Evolutionary conservation across 2,888 invertebrate species (phyloP).

Genomic region (Pyrgus malvae): DNA sequence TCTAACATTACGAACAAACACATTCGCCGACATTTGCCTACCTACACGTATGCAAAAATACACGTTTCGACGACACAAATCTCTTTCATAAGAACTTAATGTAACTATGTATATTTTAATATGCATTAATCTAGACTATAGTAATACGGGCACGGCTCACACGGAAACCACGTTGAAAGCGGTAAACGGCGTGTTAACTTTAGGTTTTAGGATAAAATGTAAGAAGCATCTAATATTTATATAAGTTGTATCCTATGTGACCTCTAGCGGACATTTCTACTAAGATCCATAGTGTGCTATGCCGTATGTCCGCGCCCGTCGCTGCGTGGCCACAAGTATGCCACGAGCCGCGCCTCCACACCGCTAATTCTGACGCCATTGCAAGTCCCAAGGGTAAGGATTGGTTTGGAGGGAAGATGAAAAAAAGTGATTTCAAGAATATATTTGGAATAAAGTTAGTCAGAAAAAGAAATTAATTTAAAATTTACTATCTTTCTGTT

Average conservation of each 20-base stretch:
- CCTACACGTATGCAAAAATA: slow-evolving; percentile 58
- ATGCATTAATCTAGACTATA: slow-evolving; percentile 33
- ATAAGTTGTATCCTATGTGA: not conserved
- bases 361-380: no score
- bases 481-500: no score
- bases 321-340: not conserved
- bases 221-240: not conserved
- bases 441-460: no score
- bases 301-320: not conserved
- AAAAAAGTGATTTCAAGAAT: no score
- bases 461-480: no score
- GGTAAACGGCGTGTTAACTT: no score
- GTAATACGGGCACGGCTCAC: not conserved
- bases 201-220: not conserved
- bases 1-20: slow-evolving; percentile 14
- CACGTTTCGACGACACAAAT: slow-evolving; percentile 61
- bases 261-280: no score
- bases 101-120: slow-evolving; percentile 37
- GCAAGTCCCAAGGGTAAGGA: no score
- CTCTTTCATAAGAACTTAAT: slow-evolving; percentile 58
- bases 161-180: no score
- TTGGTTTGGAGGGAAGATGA: no score
- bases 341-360: not conserved
- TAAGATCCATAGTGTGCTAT: no score
- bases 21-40: not conserved